Evolutionary conservation across 2,797 vertebrate genomes (phyloP).

Genomic region (Acipenser ruthenus): DNA sequence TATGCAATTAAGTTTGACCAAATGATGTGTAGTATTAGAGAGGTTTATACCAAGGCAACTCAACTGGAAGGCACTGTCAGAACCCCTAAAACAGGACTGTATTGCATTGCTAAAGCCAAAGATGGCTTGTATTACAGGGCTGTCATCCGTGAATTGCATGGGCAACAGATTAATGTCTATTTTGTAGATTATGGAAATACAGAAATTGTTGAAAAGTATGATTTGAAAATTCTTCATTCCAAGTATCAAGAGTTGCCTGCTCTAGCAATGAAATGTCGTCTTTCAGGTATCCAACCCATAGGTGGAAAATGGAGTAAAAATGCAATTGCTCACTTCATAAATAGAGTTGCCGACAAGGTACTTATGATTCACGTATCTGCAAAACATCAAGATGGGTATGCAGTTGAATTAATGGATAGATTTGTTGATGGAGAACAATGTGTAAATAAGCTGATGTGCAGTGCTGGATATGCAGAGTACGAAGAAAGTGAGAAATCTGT

Average conservation of each 20-base stretch:
- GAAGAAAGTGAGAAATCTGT: conserved; percentile 33
- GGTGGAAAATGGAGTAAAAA: conserved; percentile 60
- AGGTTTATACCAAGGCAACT: conserved; percentile 55
- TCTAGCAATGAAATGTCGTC: conserved; percentile 69
- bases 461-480: conserved; percentile 51
- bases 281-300: conserved; percentile 61
- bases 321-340: conserved; percentile 66
- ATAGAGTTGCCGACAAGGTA: conserved; percentile 62
- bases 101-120: conserved; percentile 70
- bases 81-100: conserved; percentile 56
- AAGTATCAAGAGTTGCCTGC: conserved; percentile 61
- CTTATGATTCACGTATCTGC: conserved; percentile 58
- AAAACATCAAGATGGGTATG: conserved; percentile 46
- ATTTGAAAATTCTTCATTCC: conserved; percentile 61
- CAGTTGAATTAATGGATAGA: conserved; percentile 65
- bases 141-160: conserved; percentile 46
- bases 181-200: conserved; percentile 75
- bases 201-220: conserved; percentile 49
- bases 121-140: conserved; percentile 74
- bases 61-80: conserved; percentile 41
- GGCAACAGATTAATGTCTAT: conserved; percentile 52
- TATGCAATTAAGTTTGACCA: conserved; percentile 54
- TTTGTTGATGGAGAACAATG: conserved; percentile 57
- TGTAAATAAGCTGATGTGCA: conserved; percentile 62
- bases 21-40: conserved; percentile 56